Evolutionary conservation across 2,113 vertebrate species (phyloP), one percentile per base, ranked within the genome.

Genomic region (Lasiurus borealis): DNA sequence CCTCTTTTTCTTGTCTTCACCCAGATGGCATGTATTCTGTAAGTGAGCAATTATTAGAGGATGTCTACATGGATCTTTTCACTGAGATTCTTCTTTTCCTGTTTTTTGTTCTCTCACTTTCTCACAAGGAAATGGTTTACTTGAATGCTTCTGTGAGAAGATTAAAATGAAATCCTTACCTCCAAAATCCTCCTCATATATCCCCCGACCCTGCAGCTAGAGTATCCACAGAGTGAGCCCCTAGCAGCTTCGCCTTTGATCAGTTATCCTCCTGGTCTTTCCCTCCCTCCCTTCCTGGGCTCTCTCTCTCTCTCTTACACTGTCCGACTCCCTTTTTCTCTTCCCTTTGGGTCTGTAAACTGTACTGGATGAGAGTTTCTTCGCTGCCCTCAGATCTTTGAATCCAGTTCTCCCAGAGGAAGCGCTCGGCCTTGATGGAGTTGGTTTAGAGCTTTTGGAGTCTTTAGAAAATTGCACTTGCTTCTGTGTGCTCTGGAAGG

Each of bases 101-200:
- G 68, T 90, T 69, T 94, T 69, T 46, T 46, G 31, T 16, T 76
- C 84, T 90, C 94, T 91, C 3, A 16, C 68, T 95, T 91, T 94
- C 81, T 96, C 93, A 71, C 73, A 95, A 92, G 92, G 48, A 95
- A 96, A 96, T 40, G 64, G 72, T 75, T 97, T 94, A 71, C 44
- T 78, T 72, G 81, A 94, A 78, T 73, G 85, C 85, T 90, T 96
- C 90, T 95, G 90, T 69, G 88, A 85, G 69, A 97, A 80, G 96
- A 96, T 97, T 95, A 97, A 96, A 96, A 95, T 92, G 72, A 93
- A 97, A 90, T 50, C 96, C 95, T 96, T 78, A 52, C 50, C 54
- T 96, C 84, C 75, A 6, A 87, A 86, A 92, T 62, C 92, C 90
- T 88, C 82, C 77, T 69, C 6, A 2, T 66, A 15, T 5, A 93